Conservation (phyloP, 2,113 vertebrate genomes). For the Sclerurus mexicanus region DNA sequence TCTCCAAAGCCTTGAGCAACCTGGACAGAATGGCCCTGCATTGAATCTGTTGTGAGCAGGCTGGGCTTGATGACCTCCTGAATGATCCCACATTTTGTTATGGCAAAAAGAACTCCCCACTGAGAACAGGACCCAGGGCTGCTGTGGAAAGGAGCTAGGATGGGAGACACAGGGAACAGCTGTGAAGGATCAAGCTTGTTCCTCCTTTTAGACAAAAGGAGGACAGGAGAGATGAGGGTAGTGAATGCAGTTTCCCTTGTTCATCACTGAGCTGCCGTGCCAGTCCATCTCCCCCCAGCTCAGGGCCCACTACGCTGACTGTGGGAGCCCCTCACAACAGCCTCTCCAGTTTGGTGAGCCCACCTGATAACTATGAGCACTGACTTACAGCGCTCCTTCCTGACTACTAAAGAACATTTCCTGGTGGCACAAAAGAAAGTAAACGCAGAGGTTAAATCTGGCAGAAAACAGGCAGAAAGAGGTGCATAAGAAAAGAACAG, state of each 20-base stretch:
- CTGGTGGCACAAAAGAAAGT: background rate
- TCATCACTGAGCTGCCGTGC: background rate
- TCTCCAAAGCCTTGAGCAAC: background rate
- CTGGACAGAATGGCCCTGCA: background rate
- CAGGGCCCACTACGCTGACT: fast-evolving
- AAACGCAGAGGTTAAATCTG: background rate
- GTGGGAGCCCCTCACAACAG: background rate
- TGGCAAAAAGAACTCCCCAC: background rate
- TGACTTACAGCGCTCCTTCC: background rate
- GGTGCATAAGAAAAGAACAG: background rate
- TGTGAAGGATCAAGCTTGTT: background rate
- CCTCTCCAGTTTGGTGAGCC: background rate
- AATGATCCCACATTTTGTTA: fast-evolving
- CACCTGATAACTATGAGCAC: background rate
- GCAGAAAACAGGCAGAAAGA: background rate
- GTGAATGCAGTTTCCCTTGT: background rate
- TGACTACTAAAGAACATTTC: background rate
- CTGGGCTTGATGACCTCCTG: background rate
- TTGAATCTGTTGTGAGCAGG: background rate
- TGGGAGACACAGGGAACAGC: background rate
- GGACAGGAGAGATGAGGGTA: background rate
- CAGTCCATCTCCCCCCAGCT: background rate
- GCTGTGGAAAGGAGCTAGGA: background rate
- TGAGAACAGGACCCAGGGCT: background rate
- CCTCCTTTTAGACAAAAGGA: background rate